Conservation (phyloP, 2,888 invertebrate genomes). For the Diaperis boleti region DNA sequence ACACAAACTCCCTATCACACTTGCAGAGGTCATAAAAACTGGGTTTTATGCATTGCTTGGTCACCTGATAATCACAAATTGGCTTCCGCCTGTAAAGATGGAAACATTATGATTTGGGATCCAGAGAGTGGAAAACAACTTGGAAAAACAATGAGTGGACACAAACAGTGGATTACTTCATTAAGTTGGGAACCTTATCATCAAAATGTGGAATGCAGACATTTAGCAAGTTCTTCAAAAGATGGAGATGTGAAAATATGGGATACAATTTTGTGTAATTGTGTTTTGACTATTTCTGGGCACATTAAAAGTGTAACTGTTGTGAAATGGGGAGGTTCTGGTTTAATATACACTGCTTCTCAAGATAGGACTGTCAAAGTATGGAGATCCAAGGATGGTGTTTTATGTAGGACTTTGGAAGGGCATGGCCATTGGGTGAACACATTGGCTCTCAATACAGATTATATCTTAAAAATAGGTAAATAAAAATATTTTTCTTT, state of each 20-base stretch:
- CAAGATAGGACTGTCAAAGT: slow-evolving; percentile 97
- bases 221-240: slow-evolving; percentile 91
- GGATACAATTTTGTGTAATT: slow-evolving; percentile 87
- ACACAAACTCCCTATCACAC: slow-evolving; percentile 95
- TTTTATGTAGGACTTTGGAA: slow-evolving; percentile 89
- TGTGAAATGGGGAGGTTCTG: slow-evolving; percentile 95
- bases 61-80: slow-evolving; percentile 92
- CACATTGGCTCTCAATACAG: slow-evolving; percentile 93
- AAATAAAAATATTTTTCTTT: slow-evolving; percentile 72
- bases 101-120: slow-evolving; percentile 91
- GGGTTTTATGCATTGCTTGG: slow-evolving; percentile 97
- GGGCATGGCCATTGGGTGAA: slow-evolving; percentile 99
- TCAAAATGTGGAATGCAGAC: slow-evolving; percentile 83
- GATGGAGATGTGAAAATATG: slow-evolving; percentile 95
- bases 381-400: slow-evolving; percentile 93
- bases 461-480: slow-evolving; percentile 94
- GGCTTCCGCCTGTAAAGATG: slow-evolving; percentile 96
- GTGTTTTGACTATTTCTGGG: slow-evolving; percentile 78
- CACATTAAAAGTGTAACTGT: slow-evolving; percentile 93
- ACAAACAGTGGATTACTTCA: slow-evolving; percentile 96
- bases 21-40: slow-evolving; percentile 93
- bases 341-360: slow-evolving; percentile 93
- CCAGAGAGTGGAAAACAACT: slow-evolving; percentile 87
- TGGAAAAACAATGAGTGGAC: slow-evolving; percentile 88
- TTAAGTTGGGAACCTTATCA: slow-evolving; percentile 98